A percentile compares a stretch with the other conserved stretches of the same genome.
phyloP scores from a whole-genome alignment of 2,797 vertebrate species.

The Sternarchorhynchus goeldii region DNA sequence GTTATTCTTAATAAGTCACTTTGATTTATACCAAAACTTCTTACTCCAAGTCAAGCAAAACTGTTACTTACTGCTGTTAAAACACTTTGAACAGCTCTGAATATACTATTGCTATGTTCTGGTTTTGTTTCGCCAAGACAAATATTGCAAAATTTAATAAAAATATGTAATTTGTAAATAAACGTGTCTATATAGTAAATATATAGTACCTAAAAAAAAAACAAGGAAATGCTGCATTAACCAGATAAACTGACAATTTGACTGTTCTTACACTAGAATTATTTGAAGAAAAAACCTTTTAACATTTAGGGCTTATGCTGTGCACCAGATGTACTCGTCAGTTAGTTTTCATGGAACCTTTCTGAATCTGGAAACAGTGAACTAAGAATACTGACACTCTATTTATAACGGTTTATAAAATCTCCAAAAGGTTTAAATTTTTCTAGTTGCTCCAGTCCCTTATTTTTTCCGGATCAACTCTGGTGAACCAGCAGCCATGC shows the following conservation, averaged over 20 bases:
- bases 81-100: neutral
- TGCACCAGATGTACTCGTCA: neutral
- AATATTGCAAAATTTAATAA: neutral
- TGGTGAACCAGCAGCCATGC: conserved; percentile 38
- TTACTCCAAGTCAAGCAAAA: neutral
- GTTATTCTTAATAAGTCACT: conserved; percentile 5
- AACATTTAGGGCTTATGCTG: neutral
- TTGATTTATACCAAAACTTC: neutral
- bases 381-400: too few species aligned
- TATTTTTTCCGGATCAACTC: conserved; percentile 23
- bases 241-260: neutral
- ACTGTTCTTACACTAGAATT: neutral
- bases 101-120: neutral
- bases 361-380: neutral
- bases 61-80: neutral
- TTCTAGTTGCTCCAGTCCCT: conserved; percentile 45
- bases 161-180: neutral
- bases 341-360: neutral
- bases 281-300: neutral
- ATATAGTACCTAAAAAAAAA: neutral
- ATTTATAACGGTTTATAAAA: neutral
- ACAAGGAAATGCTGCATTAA: neutral
- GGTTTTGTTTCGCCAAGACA: neutral
- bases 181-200: neutral
- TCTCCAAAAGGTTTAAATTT: neutral